A percentile compares a stretch with the other conserved stretches of the same genome.
Conservation (phyloP, 1,140 invertebrate species). For the Halyomorpha halys region DNA sequence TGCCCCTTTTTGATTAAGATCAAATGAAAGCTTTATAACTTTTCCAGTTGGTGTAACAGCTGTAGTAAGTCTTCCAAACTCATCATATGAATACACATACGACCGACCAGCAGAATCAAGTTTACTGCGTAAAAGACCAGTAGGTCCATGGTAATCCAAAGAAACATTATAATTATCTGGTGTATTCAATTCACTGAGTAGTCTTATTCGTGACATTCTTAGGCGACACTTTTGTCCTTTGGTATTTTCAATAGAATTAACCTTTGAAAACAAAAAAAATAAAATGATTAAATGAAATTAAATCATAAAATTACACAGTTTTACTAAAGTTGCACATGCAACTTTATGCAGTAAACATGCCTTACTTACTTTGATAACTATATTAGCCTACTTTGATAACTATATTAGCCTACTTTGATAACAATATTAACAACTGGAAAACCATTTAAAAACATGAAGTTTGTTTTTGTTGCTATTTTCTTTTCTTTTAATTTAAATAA, state of each 20-base stretch:
- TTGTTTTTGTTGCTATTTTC: too few relatives aligned
- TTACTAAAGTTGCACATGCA: too few relatives aligned
- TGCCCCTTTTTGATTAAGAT: slow-evolving; percentile 77
- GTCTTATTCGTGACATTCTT: slow-evolving; percentile 70
- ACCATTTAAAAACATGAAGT: too few relatives aligned
- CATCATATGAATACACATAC: slow-evolving; percentile 91
- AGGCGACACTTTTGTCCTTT: slow-evolving; percentile 85
- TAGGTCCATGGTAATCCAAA: slow-evolving; percentile 84
- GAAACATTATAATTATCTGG: slow-evolving; percentile 86
- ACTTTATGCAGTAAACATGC: too few relatives aligned
- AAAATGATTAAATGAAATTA: neutral
- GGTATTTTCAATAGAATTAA: slow-evolving; percentile 89
- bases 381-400: too few relatives aligned
- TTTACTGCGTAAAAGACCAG: slow-evolving; percentile 77
- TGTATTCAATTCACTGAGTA: slow-evolving; percentile 77
- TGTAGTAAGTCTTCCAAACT: slow-evolving; percentile 79
- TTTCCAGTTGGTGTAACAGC: slow-evolving; percentile 87
- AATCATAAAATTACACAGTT: too few relatives aligned
- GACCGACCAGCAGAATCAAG: slow-evolving; percentile 81
- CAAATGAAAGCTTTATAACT: slow-evolving; percentile 73
- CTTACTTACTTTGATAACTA: too few relatives aligned
- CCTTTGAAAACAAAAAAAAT: slow-evolving; percentile 35
- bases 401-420: too few relatives aligned
- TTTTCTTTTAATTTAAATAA: too few relatives aligned
- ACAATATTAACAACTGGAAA: too few relatives aligned